These are phyloP conservation scores for Anguilla pacifica DNA, from an alignment of 2,797 vertebrate genomes.

Conservation along the genomic window DNA sequence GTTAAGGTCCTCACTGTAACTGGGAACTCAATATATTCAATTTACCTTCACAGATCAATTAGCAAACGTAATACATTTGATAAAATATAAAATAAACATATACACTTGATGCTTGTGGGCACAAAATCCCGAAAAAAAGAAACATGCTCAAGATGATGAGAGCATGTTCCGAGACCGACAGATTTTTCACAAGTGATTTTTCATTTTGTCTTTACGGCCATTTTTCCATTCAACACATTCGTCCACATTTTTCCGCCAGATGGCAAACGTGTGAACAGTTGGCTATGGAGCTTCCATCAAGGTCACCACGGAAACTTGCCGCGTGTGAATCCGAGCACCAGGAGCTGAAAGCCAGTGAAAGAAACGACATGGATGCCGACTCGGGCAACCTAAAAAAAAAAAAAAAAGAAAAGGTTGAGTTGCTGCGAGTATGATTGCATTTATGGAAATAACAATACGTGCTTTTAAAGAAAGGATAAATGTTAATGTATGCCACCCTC, in stretches of 20 bases:
- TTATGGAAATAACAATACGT: conserved; percentile 56
- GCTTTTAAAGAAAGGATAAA: conserved; percentile 58
- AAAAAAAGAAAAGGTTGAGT: conserved; percentile 22
- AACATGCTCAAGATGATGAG: not conserved
- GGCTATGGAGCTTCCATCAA: conserved; percentile 22
- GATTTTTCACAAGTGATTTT: conserved; percentile 22
- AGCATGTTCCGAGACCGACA: not conserved
- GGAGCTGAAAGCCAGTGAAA: not conserved
- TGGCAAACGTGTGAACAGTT: conserved; percentile 29
- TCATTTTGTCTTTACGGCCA: conserved; percentile 16
- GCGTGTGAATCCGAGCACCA: conserved; percentile 12
- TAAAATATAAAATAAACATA: not conserved
- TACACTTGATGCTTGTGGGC: not conserved
- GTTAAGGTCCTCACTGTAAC: not conserved
- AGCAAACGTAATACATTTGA: not conserved
- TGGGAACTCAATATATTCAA: not conserved
- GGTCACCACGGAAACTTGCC: conserved; percentile 1
- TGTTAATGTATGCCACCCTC: conserved; percentile 54
- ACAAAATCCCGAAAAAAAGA: not conserved
- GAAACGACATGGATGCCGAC: conserved; percentile 44
- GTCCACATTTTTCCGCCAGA: not conserved
- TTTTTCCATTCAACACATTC: conserved; percentile 14
- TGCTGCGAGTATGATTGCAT: conserved; percentile 51
- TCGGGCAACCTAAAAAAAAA: conserved; percentile 36
- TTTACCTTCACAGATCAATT: not conserved